Conservation (phyloP, 1,140 invertebrate genomes). For the Coenobita brevimanus region DNA sequence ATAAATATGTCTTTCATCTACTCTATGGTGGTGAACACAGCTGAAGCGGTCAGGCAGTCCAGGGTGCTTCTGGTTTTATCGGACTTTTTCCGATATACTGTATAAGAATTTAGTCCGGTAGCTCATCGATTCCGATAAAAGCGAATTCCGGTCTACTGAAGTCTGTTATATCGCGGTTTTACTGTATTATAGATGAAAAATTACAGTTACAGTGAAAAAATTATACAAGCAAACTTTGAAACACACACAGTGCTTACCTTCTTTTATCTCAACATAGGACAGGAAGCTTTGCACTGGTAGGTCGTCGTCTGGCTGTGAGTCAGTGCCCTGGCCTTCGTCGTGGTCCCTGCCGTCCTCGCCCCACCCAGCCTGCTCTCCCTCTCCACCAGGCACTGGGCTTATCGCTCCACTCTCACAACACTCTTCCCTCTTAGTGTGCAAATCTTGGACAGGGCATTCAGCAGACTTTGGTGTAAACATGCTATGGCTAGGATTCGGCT, state of each 20-base stretch:
- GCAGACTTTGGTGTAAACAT: slow-evolving; percentile 12
- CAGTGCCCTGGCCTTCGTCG: neutral
- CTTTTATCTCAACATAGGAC: slow-evolving; percentile 28
- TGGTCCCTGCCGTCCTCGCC: neutral
- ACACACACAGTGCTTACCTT: neutral
- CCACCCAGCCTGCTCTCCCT: neutral
- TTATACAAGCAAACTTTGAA: no score
- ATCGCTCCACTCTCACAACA: neutral
- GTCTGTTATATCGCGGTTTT: no score
- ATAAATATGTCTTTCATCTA: no score
- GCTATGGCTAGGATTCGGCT: slow-evolving; percentile 5
- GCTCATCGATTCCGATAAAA: no score
- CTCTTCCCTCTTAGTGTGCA: neutral
- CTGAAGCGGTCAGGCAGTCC: no score
- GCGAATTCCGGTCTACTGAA: no score
- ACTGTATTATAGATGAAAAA: no score
- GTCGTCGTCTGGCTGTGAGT: slow-evolving; percentile 11
- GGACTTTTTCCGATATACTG: no score
- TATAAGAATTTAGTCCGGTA: no score
- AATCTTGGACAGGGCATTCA: slow-evolving; percentile 10
- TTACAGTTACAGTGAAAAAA: no score
- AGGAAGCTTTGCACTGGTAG: slow-evolving; percentile 20
- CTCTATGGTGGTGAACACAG: no score
- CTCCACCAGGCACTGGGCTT: neutral
- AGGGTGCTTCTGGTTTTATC: no score